Conservation (phyloP, 2,797 vertebrate species). For the Eidolon dupreanum region DNA sequence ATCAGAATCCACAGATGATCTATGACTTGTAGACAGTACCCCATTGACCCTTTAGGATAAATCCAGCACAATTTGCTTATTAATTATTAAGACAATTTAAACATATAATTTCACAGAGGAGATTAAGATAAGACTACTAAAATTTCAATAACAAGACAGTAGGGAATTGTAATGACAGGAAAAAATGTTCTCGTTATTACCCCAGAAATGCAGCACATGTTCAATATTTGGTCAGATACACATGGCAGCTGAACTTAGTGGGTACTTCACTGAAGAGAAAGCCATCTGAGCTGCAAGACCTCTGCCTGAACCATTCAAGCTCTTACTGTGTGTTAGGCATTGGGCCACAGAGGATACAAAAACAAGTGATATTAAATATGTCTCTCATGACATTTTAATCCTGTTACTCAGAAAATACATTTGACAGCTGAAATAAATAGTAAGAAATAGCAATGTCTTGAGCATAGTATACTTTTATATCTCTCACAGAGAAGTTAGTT, state of each 20-base stretch:
- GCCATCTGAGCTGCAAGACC: rapidly evolving
- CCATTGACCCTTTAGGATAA: background rate
- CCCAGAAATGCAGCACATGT: background rate
- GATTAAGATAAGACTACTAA: background rate
- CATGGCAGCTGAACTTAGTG: background rate
- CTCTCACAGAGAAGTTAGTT: too few relatives aligned
- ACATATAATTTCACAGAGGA: background rate
- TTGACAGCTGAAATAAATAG: background rate
- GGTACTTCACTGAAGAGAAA: background rate
- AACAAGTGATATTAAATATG: background rate
- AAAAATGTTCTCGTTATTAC: background rate
- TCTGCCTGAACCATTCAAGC: background rate
- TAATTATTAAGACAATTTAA: background rate
- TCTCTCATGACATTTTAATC: background rate
- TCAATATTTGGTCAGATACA: background rate
- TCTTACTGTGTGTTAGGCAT: background rate
- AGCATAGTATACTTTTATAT: background rate
- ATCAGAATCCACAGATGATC: background rate
- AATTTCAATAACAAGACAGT: background rate
- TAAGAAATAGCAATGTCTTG: background rate
- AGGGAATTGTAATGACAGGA: background rate
- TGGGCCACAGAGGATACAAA: background rate
- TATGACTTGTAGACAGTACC: background rate
- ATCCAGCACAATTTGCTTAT: background rate
- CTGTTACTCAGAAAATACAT: background rate